phyloP scores from a whole-genome alignment of 2,797 vertebrate genomes.

The Darevskia mixta region DNA sequence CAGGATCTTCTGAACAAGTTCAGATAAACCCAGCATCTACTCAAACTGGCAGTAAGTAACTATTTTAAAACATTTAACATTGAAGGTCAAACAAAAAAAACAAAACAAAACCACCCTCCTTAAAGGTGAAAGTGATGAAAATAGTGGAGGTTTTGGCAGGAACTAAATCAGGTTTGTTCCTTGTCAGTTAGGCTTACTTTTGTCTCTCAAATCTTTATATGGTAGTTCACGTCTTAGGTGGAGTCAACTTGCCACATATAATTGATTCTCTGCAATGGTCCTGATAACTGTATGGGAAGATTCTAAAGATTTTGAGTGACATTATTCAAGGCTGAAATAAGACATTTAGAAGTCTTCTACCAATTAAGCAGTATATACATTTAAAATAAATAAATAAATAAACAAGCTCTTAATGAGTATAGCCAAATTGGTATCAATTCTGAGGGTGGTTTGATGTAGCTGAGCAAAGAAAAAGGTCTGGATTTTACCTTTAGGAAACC shows the following conservation, averaged over 20 bases:
- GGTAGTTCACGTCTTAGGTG: neutral
- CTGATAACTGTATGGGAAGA: neutral
- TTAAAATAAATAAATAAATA: too few relatives aligned
- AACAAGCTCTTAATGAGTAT: neutral
- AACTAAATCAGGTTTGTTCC: neutral
- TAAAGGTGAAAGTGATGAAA: conserved; percentile 8
- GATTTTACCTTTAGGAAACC: neutral
- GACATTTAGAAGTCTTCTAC: too few relatives aligned
- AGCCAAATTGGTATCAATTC: neutral
- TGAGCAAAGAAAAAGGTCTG: neutral
- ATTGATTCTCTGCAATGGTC: neutral
- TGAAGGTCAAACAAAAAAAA: conserved; percentile 13
- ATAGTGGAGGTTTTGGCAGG: neutral
- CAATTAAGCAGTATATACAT: too few relatives aligned
- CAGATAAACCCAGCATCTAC: conserved; percentile 85
- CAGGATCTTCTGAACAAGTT: conserved; percentile 86
- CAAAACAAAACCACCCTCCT: neutral
- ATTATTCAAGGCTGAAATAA: neutral
- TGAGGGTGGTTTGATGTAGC: neutral
- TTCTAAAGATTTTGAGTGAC: neutral
- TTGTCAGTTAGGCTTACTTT: neutral
- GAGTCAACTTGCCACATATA: neutral
- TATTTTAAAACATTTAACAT: conserved; percentile 58
- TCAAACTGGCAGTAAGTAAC: conserved; percentile 84
- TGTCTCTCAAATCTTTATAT: neutral